Percentiles rank a stretch among this genome's conserved stretches.
Evolutionary conservation across 2,888 invertebrate genomes (phyloP).

Genomic region (Drepanosiphum platanoidis): DNA sequence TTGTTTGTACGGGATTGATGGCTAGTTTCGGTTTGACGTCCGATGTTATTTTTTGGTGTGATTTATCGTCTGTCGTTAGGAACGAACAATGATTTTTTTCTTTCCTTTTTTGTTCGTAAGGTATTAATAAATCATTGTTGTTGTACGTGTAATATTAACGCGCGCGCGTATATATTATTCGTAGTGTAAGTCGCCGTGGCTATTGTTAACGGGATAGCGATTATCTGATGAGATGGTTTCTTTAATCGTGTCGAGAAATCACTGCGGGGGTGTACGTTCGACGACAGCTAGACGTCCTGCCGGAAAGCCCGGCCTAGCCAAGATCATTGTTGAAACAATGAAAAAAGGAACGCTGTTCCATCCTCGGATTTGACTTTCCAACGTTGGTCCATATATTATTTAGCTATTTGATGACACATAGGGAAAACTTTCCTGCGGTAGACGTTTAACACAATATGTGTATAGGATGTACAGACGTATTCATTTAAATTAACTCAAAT

Average conservation of each 20-base stretch:
- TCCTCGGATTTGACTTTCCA: neutral
- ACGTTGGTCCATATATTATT: neutral
- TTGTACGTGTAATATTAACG: neutral
- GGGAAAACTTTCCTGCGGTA: no score
- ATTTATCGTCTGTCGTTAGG: neutral
- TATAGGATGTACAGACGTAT: no score
- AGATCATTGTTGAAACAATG: no score
- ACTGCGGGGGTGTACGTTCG: neutral
- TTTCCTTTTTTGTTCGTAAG: neutral
- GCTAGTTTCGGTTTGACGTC: neutral
- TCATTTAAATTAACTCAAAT: no score
- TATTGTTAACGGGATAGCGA: neutral
- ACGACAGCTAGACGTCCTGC: neutral
- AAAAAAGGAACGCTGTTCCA: neutral
- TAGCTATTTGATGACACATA: no score
- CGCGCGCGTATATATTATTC: neutral
- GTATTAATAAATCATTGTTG: neutral
- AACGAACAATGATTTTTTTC: neutral
- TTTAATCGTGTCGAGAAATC: neutral
- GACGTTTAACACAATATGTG: no score
- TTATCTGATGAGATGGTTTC: neutral
- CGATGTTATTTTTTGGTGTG: neutral
- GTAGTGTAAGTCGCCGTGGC: neutral
- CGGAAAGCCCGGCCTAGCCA: neutral
- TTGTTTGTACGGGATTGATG: no score